phyloP scores from a whole-genome alignment of 2,888 invertebrate species.

The Thecophora atra region DNA sequence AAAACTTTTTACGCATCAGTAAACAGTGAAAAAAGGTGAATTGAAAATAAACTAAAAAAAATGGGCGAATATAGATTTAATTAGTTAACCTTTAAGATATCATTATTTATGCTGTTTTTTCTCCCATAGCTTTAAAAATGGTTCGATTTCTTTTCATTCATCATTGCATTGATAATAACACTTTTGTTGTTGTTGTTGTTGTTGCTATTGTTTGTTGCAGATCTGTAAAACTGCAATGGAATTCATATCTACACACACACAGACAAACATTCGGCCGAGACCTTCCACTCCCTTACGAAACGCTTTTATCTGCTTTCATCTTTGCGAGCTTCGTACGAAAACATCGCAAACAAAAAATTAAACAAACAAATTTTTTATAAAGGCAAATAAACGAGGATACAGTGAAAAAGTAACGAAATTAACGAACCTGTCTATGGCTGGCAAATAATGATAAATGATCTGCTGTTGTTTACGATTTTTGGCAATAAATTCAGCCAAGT shows the following conservation, averaged over 20 bases:
- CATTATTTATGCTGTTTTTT: neutral
- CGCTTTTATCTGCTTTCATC: slow-evolving; percentile 2
- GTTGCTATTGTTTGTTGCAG: no score
- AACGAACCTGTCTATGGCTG: slow-evolving; percentile 8
- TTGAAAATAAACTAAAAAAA: no score
- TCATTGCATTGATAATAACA: neutral
- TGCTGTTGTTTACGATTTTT: slow-evolving; percentile 29
- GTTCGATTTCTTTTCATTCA: neutral
- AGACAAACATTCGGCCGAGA: neutral
- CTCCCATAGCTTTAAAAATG: neutral
- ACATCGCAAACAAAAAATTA: neutral
- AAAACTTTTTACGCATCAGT: neutral
- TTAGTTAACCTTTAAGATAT: no score
- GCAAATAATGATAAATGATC: slow-evolving; percentile 32
- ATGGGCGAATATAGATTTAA: no score
- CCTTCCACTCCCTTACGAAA: neutral
- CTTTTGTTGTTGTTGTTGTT: neutral
- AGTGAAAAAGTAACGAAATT: slow-evolving; percentile 1
- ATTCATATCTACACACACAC: no score
- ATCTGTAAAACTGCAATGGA: no score
- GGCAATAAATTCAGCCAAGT: slow-evolving; percentile 24
- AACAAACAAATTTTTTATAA: neutral
- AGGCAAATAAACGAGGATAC: neutral
- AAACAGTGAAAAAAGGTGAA: neutral
- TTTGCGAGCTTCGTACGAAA: neutral